Conservation (phyloP, 1,140 invertebrate species). For the Magallana angulata region DNA sequence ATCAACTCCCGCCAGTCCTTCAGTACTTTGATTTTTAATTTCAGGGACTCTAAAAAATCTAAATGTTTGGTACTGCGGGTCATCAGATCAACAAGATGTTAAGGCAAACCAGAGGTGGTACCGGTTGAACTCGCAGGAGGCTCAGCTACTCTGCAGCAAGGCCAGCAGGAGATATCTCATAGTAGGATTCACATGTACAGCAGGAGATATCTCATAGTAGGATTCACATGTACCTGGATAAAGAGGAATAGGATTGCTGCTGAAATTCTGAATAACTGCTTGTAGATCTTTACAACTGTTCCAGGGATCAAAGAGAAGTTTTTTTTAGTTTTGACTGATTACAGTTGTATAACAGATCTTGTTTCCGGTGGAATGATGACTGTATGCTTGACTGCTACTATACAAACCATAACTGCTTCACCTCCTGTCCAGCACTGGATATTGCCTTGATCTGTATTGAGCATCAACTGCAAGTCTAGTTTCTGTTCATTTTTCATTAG, state of each 20-base stretch:
- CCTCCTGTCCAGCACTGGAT: no score
- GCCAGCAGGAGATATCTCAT: neutral
- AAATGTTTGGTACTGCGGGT: conserved; percentile 35
- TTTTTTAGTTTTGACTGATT: no score
- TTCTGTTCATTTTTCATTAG: no score
- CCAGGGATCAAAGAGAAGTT: neutral
- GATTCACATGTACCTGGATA: conserved; percentile 43
- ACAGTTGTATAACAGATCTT: neutral
- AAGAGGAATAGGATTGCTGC: neutral
- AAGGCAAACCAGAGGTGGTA: conserved; percentile 1
- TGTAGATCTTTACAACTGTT: neutral
- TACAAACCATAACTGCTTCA: no score
- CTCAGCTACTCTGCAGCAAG: neutral
- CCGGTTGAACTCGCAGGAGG: neutral
- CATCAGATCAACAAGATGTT: conserved; percentile 32
- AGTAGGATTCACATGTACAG: conserved; percentile 39
- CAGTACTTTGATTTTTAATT: neutral
- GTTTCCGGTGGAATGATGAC: conserved; percentile 13
- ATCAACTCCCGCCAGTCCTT: no score
- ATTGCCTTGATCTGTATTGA: no score
- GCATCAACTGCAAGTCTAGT: no score
- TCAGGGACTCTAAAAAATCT: neutral
- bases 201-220: neutral
- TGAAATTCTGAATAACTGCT: conserved; percentile 2
- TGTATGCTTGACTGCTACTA: no score